Base-by-base conservation (phyloP, 2,113 vertebrate genomes). In the Podarcis muralis region DNA sequence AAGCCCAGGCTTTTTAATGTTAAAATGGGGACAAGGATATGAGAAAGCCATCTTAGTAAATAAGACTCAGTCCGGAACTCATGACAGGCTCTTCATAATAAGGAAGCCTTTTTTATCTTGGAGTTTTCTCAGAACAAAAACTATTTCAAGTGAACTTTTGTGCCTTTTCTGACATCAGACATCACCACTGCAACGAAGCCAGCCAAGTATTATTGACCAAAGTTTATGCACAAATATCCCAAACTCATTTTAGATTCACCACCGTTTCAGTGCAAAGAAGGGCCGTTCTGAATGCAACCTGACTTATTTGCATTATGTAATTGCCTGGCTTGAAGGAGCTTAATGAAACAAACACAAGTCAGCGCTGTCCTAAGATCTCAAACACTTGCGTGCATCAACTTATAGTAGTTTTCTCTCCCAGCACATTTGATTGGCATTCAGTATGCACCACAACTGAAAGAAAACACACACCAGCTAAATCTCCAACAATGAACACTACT, bases 261-360 rank as follows among this genome's bases (percentile, higher is more conserved):
- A 18, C 92, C 92, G 92, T 94, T 96, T 95, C 85, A 91, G 87
- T 9, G 88, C 91, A 94, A 96, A 95, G 76, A 88, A 91, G 79
- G n/a, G 13, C 92, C 93, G 96, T 95, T 96, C 95, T 94, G 15
- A 93, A 95, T 95, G 95, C 93, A 15, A 96, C 95, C 96, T 93
- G 93, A 93, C 95, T 92, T 96, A 96, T 97, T 97, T 97, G 96
- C 96, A 93, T 93, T 96, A 78, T 91, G 83, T 96, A 97, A 97
- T 95, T 96, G 96, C 90, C 87, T 92, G 90, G 91, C 93, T 96
- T 94, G 93, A 62, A 92, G 78, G 91, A 96, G 96, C 95, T 96
- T 96, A 97, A 97, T 91, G 96, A 96, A 97, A 96, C 96, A 97
- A 97, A 97, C 90, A 96, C 59, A 83, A 89, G 78, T 89, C 94